Conservation (phyloP, 2,113 vertebrate genomes). For the Misgurnus mizolepis region DNA sequence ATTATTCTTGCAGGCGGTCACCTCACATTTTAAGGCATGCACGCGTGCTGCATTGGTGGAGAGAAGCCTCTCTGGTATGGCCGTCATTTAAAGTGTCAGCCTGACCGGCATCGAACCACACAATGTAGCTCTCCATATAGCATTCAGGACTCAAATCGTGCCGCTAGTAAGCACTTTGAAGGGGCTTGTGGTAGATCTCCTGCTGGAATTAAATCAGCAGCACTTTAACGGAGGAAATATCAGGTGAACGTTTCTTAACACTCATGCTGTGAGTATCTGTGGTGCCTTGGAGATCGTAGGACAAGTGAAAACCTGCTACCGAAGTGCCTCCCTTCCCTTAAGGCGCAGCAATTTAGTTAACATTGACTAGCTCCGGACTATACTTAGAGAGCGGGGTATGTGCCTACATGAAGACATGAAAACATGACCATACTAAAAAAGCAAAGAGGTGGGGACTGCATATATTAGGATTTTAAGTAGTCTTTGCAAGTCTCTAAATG, state of each 20-base stretch:
- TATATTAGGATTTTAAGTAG: no score
- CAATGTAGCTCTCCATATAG: neutral
- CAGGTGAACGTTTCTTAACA: constrained; percentile 3
- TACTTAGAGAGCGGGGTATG: neutral
- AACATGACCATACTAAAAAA: no score
- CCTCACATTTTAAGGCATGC: no score
- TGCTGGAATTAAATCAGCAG: neutral
- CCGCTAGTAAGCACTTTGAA: neutral
- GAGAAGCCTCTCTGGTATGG: neutral
- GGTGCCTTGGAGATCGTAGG: neutral
- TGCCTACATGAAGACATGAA: no score
- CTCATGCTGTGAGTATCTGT: neutral
- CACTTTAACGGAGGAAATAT: constrained; percentile 11
- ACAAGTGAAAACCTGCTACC: constrained; percentile 5
- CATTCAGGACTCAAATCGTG: neutral
- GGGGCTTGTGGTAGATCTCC: neutral
- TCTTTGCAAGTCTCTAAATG: no score
- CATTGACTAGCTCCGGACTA: neutral
- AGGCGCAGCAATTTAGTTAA: neutral
- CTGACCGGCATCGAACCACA: neutral
- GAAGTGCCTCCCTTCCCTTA: neutral
- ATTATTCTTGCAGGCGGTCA: no score
- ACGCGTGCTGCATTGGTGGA: neutral
- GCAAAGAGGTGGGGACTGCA: no score
- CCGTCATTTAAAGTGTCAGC: neutral